Evolutionary conservation across 2,888 invertebrate genomes (phyloP).

Genomic region (Leptarthrus brevirostris): DNA sequence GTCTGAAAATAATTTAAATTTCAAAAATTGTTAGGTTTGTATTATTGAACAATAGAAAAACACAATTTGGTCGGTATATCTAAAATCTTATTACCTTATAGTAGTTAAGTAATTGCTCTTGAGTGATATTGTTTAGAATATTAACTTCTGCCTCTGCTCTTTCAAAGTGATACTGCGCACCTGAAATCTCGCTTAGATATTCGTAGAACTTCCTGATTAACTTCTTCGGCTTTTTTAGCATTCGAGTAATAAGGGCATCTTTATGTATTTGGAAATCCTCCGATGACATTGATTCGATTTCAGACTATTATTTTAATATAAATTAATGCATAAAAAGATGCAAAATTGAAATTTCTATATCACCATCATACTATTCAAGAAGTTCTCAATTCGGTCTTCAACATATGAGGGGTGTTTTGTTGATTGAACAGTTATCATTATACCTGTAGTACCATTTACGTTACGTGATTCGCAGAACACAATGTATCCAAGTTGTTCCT

Average conservation of each 20-base stretch:
- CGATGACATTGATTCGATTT: conserved; percentile 77
- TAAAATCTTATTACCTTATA: conserved; percentile 79
- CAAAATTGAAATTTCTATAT: no score
- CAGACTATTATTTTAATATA: no score
- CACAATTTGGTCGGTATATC: no score
- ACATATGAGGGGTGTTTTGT: conserved; percentile 83
- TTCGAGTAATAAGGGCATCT: conserved; percentile 81
- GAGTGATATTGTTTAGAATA: conserved; percentile 80
- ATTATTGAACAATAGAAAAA: no score
- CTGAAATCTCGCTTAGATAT: conserved; percentile 87
- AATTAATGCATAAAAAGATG: no score
- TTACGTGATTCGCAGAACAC: conserved; percentile 89
- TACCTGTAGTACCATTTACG: conserved; percentile 86
- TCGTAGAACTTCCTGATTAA: conserved; percentile 77
- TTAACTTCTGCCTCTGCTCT: conserved; percentile 86
- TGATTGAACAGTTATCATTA: conserved; percentile 83
- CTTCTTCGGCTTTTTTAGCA: conserved; percentile 92
- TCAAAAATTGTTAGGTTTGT: no score
- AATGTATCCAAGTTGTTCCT: conserved; percentile 94
- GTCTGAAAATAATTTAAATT: no score
- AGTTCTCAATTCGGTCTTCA: conserved; percentile 88
- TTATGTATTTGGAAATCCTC: conserved; percentile 87
- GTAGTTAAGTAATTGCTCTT: conserved; percentile 82
- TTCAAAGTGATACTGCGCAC: conserved; percentile 92
- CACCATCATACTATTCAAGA: conserved; percentile 83